A percentile compares a stretch with the other conserved stretches of the same genome.
Evolutionary conservation across 2,797 vertebrate species (phyloP).

Genomic region (Acestrorhynchus altus): DNA sequence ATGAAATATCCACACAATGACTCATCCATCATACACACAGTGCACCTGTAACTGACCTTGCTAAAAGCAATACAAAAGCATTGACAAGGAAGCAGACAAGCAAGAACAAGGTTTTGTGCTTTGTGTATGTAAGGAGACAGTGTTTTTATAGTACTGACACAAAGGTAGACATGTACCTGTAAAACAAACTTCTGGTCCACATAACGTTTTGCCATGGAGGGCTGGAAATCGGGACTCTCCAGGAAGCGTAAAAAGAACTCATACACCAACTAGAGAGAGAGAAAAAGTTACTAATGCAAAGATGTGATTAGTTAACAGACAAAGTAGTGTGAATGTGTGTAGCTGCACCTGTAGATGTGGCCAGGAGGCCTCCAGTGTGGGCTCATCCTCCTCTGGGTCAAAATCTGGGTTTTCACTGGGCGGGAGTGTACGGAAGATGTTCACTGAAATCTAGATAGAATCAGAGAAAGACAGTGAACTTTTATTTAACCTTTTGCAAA

Average conservation of each 20-base stretch:
- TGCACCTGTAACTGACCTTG: background rate
- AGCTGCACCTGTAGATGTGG: constrained; percentile 88
- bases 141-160: constrained; percentile 1
- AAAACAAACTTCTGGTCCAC: constrained; percentile 94
- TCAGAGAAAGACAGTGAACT: background rate
- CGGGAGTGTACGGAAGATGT: constrained; percentile 92
- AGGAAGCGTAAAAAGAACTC: constrained; percentile 94
- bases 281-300: background rate
- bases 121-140: background rate
- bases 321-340: constrained; percentile 7
- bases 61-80: background rate
- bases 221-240: constrained; percentile 93
- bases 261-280: constrained; percentile 82
- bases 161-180: constrained; percentile 75
- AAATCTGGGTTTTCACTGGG: constrained; percentile 94
- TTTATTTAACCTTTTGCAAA: background rate
- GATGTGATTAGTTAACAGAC: background rate
- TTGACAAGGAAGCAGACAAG: background rate
- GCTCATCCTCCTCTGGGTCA: constrained; percentile 93
- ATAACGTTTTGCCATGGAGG: constrained; percentile 92
- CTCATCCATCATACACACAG: constrained; percentile 31
- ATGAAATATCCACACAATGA: constrained; percentile 24
- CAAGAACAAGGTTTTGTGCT: background rate
- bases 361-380: constrained; percentile 92
- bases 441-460: constrained; percentile 86